Conservation (phyloP, 2,797 vertebrate genomes). For the Brachyrhaphis roseni region DNA sequence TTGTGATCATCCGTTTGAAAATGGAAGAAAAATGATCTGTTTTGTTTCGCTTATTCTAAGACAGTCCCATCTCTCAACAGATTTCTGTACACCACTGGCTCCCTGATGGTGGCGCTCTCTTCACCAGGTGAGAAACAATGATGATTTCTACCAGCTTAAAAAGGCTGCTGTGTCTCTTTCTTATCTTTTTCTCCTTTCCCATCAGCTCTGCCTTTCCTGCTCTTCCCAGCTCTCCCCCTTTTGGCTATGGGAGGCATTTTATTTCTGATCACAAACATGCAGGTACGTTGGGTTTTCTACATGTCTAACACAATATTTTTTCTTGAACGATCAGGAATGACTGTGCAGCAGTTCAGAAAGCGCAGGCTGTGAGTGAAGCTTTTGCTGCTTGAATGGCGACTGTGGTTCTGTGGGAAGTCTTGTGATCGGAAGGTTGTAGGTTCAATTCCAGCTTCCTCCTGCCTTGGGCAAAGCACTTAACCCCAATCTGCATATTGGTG, state of each 20-base stretch:
- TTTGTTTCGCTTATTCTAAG: neutral
- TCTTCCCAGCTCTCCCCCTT: conserved; percentile 87
- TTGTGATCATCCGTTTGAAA: neutral
- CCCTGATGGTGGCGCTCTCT: conserved; percentile 84
- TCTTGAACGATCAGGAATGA: neutral
- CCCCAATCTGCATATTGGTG: too few species aligned
- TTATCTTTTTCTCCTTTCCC: conserved; percentile 12
- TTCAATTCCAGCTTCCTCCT: too few species aligned
- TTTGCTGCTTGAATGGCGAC: neutral
- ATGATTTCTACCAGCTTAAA: neutral
- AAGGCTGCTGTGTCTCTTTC: neutral
- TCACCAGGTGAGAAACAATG: conserved; percentile 77
- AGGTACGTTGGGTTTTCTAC: conserved; percentile 75
- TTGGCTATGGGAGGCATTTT: conserved; percentile 87
- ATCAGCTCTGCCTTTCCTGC: conserved; percentile 79
- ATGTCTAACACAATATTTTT: too few species aligned
- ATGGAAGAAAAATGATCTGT: neutral
- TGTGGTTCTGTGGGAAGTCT: too few species aligned
- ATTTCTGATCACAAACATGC: conserved; percentile 92
- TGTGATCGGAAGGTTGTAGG: too few species aligned
- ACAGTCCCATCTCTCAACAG: conserved; percentile 66
- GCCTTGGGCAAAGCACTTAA: too few species aligned
- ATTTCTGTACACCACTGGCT: conserved; percentile 83
- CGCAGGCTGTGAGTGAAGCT: neutral
- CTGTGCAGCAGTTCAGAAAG: neutral